Base-by-base conservation (phyloP, 2,888 invertebrate genomes). In the Drosophila niveifrons region DNA sequence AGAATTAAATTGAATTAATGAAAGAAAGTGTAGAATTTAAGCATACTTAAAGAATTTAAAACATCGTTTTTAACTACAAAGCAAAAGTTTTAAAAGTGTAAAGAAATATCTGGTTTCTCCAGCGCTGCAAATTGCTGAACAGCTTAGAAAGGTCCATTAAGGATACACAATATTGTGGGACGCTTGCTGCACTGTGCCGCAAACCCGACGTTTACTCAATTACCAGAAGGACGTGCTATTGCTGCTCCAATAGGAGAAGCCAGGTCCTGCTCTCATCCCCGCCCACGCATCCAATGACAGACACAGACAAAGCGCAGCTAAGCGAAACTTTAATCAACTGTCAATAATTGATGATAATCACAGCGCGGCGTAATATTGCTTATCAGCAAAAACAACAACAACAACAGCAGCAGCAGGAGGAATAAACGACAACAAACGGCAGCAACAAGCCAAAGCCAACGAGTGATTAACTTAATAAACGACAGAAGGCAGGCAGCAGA, bases 271-370 rank as follows among this genome's bases (percentile, higher is more conserved):
- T 6, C 23, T 23, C 23, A 13, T 13, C 8, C n/a, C 36, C 23
- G 15, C 10, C n/a, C n/a, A 31, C 23, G n/a, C 10, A 10, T 15
- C 17, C 51, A 51, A n/a, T 55, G 55, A 9, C 3, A 58, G 57
- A 44, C 43, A 57, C 34, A 47, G 52, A 39, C 53, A 63, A 63
- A 59, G 43, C 78, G 69, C 75, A 74, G 59, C 65, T 67, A 43
- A 78, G 68, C 71, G 67, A 79, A 79, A 79, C 80, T 79, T 82
- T 79, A 82, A 82, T 81, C 80, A 82, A 81, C 80, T 82, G 82
- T 82, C 72, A 81, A 77, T 82, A 81, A 82, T 81, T 81, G 77
- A 80, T 77, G 82, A 77, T 81, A 79, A 82, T 82, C 80, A 82
- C 72, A 71, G 72, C 80, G 64, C 66, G 53, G 59, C 58, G 65